A percentile compares a stretch with the other conserved stretches of the same genome.
Conservation (phyloP, 1,140 invertebrate genomes). For the Drosophila aff. region DNA sequence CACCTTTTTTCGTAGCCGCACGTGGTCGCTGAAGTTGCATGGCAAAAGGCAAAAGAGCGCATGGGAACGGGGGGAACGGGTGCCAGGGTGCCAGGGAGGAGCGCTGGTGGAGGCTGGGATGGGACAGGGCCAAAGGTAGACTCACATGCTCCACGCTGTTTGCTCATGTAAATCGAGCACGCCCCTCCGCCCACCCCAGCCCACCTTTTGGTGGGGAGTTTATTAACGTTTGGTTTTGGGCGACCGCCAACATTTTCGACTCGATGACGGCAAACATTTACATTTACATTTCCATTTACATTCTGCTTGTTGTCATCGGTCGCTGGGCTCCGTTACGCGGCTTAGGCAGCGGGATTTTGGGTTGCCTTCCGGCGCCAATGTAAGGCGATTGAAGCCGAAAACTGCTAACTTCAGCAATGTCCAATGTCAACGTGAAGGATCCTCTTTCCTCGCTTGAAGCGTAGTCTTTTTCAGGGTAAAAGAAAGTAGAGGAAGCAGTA, state of each 20-base stretch:
- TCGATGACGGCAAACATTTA: slow-evolving; percentile 81
- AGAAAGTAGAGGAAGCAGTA: too few species aligned
- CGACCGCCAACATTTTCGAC: slow-evolving; percentile 70
- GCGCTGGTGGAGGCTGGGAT: background rate
- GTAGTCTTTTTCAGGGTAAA: background rate
- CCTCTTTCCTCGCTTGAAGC: too few species aligned
- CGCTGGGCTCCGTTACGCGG: slow-evolving; percentile 28
- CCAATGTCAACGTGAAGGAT: background rate
- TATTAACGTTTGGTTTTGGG: slow-evolving; percentile 75
- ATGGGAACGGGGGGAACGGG: background rate
- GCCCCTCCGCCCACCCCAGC: background rate
- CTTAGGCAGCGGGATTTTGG: slow-evolving; percentile 39
- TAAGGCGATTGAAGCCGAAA: background rate
- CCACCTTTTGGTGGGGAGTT: slow-evolving; percentile 34
- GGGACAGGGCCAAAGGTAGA: slow-evolving; percentile 8
- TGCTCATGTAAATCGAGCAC: slow-evolving; percentile 76
- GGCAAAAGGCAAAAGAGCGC: slow-evolving; percentile 13
- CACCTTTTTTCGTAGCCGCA: slow-evolving; percentile 4
- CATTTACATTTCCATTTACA: slow-evolving; percentile 68
- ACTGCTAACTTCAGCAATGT: background rate
- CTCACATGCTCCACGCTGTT: slow-evolving; percentile 50
- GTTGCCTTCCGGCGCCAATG: background rate
- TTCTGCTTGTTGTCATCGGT: slow-evolving; percentile 69
- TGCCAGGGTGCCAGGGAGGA: background rate
- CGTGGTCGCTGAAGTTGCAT: slow-evolving; percentile 35